Evolutionary conservation across 1,140 invertebrate genomes (phyloP).

Genomic region (Drosophila carrolli): DNA sequence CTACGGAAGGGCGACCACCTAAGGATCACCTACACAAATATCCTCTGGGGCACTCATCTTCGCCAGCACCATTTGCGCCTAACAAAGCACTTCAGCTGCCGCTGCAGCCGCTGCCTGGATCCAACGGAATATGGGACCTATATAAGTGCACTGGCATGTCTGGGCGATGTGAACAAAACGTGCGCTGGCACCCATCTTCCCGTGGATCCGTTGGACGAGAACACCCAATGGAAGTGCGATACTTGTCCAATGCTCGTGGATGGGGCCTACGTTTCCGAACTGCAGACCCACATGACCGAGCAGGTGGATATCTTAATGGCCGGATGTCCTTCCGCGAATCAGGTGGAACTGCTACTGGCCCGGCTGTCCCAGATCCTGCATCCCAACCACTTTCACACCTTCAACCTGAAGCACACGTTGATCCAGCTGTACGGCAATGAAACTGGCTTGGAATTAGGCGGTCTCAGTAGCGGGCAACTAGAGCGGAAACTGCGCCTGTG

Average conservation of each 20-base stretch:
- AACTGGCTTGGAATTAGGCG: constrained; percentile 86
- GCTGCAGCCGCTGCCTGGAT: constrained; percentile 90
- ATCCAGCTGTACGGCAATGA: constrained; percentile 91
- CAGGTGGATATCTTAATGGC: constrained; percentile 89
- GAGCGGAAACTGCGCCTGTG: constrained; percentile 89
- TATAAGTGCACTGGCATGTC: constrained; percentile 90
- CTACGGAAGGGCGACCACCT: constrained; percentile 90
- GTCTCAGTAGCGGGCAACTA: constrained; percentile 86
- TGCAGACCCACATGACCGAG: constrained; percentile 89
- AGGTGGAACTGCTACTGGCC: constrained; percentile 87
- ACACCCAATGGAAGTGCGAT: constrained; percentile 91
- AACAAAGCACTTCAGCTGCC: constrained; percentile 93
- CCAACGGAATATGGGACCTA: constrained; percentile 91
- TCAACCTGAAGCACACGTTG: constrained; percentile 91
- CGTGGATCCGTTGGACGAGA: constrained; percentile 88
- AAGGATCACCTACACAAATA: constrained; percentile 93
- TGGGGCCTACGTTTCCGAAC: constrained; percentile 85
- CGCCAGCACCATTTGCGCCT: constrained; percentile 91
- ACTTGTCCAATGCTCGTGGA: constrained; percentile 87
- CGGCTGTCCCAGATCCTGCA: constrained; percentile 89
- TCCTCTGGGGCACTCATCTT: constrained; percentile 92
- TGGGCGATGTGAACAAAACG: constrained; percentile 85
- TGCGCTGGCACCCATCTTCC: constrained; percentile 88
- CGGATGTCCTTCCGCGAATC: constrained; percentile 86
- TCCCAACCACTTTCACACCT: constrained; percentile 92